These are phyloP conservation scores for Adelphocoris suturalis DNA, from an alignment of 2,888 invertebrate species.

Conservation along the genomic window DNA sequence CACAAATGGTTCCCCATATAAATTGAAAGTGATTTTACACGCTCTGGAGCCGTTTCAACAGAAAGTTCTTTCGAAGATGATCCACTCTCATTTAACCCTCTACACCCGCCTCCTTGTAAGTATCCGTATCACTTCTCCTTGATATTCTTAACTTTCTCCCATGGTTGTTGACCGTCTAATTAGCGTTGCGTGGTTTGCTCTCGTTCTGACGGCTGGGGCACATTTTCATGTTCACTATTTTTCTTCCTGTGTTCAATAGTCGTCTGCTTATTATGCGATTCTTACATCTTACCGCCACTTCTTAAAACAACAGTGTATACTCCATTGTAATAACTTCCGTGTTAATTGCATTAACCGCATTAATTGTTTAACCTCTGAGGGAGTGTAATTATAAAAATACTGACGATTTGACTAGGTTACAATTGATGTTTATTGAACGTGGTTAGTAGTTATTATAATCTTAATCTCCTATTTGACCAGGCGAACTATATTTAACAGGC, in stretches of 20 bases:
- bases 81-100: slow-evolving; percentile 25
- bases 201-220: not conserved
- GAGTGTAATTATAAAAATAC: too few species aligned
- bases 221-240: not conserved
- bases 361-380: too few species aligned
- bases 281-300: too few species aligned
- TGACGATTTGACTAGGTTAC: too few species aligned
- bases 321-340: too few species aligned
- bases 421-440: too few species aligned
- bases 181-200: slow-evolving; percentile 50
- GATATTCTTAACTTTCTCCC: slow-evolving; percentile 49
- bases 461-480: too few species aligned
- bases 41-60: slow-evolving; percentile 7
- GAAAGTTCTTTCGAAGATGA: slow-evolving; percentile 57
- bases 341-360: too few species aligned
- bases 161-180: slow-evolving; percentile 53
- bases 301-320: too few species aligned
- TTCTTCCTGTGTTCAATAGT: not conserved
- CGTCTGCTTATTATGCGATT: not conserved
- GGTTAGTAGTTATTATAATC: too few species aligned
- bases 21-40: slow-evolving; percentile 64
- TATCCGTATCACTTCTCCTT: slow-evolving; percentile 19
- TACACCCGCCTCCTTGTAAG: not conserved
- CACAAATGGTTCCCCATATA: slow-evolving; percentile 37
- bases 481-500: too few species aligned